Percentiles rank a stretch among this genome's conserved stretches.
phyloP scores from a whole-genome alignment of 2,797 vertebrate species.

The Galago senegalensis region DNA sequence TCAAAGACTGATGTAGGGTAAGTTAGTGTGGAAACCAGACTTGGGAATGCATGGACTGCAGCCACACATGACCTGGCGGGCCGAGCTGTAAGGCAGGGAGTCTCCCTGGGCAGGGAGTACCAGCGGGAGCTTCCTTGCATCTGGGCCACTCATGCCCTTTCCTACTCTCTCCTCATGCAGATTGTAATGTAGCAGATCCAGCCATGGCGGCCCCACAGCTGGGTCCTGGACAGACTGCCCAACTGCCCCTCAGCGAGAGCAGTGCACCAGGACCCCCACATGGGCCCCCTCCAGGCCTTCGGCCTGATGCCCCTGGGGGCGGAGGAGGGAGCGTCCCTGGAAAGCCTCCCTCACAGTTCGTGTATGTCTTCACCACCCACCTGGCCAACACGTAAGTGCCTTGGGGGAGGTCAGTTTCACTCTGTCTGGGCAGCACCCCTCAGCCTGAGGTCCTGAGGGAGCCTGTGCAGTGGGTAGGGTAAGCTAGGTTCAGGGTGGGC shows the following conservation, averaged over 20 bases:
- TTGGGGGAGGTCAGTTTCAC: background rate
- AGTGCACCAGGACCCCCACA: constrained; percentile 90
- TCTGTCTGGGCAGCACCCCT: background rate
- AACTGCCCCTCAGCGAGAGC: constrained; percentile 91
- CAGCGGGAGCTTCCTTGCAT: too few relatives aligned
- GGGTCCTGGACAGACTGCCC: constrained; percentile 92
- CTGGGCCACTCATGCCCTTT: background rate
- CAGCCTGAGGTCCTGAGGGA: background rate
- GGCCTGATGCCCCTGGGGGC: constrained; percentile 84
- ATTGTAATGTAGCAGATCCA: constrained; percentile 93
- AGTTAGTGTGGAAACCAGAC: background rate
- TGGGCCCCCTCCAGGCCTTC: constrained; percentile 87
- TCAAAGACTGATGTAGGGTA: background rate
- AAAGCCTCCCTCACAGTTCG: constrained; percentile 94
- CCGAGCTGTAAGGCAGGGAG: background rate
- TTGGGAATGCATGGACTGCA: background rate
- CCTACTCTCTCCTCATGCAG: constrained; percentile 77
- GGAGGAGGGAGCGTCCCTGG: constrained; percentile 77
- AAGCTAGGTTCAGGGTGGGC: background rate
- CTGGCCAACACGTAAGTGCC: constrained; percentile 97
- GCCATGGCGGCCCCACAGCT: constrained; percentile 92
- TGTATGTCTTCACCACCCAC: constrained; percentile 98
- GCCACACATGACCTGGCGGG: background rate
- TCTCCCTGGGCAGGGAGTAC: background rate
- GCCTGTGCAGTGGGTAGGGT: background rate